Evolutionary conservation across 2,797 vertebrate species (phyloP).

Genomic region (Varecia variegata): DNA sequence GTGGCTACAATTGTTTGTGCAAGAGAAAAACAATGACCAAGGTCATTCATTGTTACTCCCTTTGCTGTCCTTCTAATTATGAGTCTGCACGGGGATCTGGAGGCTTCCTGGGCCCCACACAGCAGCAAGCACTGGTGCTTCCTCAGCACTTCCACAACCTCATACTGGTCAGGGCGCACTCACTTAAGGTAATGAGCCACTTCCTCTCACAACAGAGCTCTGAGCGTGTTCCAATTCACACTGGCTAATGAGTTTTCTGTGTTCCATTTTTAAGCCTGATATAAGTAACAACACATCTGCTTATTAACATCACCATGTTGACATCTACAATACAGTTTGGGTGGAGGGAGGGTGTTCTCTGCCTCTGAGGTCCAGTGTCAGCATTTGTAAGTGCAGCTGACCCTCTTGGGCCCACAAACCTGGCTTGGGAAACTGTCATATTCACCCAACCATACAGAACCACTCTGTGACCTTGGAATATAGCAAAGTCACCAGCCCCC

Average conservation of each 20-base stretch:
- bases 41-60: not conserved
- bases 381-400: not conserved
- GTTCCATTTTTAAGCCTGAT: not conserved
- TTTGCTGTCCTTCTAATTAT: not conserved
- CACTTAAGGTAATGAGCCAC: not conserved
- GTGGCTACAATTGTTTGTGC: not conserved
- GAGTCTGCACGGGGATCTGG: not conserved
- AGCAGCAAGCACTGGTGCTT: accelerated
- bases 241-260: not conserved
- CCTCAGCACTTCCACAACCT: accelerated
- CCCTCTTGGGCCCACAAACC: not conserved
- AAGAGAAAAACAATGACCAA: not conserved
- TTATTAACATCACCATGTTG: not conserved
- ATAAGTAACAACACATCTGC: not conserved
- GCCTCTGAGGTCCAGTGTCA: not conserved
- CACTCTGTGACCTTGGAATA: not conserved
- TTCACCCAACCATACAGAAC: not conserved
- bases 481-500: not conserved
- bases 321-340: not conserved
- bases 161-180: accelerated
- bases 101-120: not conserved
- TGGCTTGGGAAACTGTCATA: not conserved
- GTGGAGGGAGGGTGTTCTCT: not conserved
- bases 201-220: not conserved
- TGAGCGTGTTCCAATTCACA: not conserved